A percentile compares a stretch with the other conserved stretches of the same genome.
Evolutionary conservation across 2,797 vertebrate species (phyloP).

Genomic region (Acipenser transmontanus): DNA sequence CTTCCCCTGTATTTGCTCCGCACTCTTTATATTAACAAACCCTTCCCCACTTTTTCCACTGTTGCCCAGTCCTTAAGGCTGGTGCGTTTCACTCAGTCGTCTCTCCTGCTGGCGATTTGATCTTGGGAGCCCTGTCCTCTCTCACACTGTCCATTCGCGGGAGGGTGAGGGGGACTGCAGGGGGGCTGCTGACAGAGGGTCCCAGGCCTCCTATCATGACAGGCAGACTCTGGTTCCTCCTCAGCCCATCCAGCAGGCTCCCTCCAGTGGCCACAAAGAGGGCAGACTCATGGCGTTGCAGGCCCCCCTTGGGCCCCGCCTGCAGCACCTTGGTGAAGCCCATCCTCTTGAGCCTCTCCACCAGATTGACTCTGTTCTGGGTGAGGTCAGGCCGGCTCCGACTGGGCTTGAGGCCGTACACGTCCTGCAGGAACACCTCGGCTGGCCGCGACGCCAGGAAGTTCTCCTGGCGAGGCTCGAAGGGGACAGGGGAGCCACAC

Average conservation of each 20-base stretch:
- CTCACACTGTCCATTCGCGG: too few species aligned
- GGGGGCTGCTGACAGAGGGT: constrained; percentile 45
- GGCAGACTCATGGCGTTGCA: constrained; percentile 61
- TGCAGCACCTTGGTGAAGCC: constrained; percentile 76
- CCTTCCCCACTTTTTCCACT: too few species aligned
- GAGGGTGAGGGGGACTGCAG: constrained; percentile 64
- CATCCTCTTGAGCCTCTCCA: constrained; percentile 79
- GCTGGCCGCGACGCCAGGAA: constrained; percentile 89
- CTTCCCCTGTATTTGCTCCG: too few species aligned
- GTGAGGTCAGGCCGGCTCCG: constrained; percentile 58
- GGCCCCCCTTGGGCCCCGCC: constrained; percentile 34
- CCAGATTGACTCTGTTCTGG: constrained; percentile 62
- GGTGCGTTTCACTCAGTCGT: too few species aligned
- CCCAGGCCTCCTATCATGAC: constrained; percentile 72
- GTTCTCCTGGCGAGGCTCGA: constrained; percentile 73
- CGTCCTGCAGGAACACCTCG: constrained; percentile 88
- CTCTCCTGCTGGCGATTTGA: too few species aligned
- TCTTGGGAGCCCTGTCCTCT: too few species aligned
- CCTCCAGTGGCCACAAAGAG: constrained; percentile 74
- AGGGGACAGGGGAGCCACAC: constrained; percentile 60
- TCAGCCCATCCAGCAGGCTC: constrained; percentile 78
- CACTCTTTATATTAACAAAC: too few species aligned
- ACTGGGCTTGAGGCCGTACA: constrained; percentile 76
- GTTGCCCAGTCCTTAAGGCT: too few species aligned
- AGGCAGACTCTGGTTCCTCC: constrained; percentile 90